Conservation (phyloP, 2,888 invertebrate genomes). For the Bugula neritina region DNA sequence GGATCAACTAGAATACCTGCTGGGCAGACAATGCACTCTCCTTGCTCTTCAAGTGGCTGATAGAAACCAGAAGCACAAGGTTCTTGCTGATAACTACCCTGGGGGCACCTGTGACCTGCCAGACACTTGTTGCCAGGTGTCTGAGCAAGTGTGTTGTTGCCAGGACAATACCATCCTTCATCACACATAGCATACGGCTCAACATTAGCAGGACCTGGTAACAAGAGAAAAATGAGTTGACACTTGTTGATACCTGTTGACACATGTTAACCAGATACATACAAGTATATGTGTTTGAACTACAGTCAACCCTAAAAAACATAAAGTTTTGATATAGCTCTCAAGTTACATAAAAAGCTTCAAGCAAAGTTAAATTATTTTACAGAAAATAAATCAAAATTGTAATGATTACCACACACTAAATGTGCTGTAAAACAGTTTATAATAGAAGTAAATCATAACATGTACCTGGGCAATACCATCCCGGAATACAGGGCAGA, state of each 20-base stretch:
- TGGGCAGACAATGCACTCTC: constrained; percentile 41
- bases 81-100: constrained; percentile 40
- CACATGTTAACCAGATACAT: too few relatives aligned
- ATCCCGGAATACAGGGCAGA: constrained; percentile 47
- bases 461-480: constrained; percentile 29
- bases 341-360: too few relatives aligned
- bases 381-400: too few relatives aligned
- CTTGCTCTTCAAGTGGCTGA: constrained; percentile 41
- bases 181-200: constrained; percentile 43
- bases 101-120: constrained; percentile 45
- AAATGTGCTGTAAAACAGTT: too few relatives aligned
- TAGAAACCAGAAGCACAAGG: constrained; percentile 45
- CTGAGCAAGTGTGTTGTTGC: constrained; percentile 41
- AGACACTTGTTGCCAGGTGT: constrained; percentile 45
- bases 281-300: too few relatives aligned
- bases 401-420: too few relatives aligned
- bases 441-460: background rate
- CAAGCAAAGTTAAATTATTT: too few relatives aligned
- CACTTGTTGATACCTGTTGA: too few relatives aligned
- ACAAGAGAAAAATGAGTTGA: too few relatives aligned
- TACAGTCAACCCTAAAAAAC: too few relatives aligned
- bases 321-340: too few relatives aligned
- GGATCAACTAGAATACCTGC: too few relatives aligned
- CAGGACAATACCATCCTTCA: constrained; percentile 44
- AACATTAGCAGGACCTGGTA: constrained; percentile 23